Conservation (phyloP, 1,140 invertebrate genomes). For the Periplaneta americana region DNA sequence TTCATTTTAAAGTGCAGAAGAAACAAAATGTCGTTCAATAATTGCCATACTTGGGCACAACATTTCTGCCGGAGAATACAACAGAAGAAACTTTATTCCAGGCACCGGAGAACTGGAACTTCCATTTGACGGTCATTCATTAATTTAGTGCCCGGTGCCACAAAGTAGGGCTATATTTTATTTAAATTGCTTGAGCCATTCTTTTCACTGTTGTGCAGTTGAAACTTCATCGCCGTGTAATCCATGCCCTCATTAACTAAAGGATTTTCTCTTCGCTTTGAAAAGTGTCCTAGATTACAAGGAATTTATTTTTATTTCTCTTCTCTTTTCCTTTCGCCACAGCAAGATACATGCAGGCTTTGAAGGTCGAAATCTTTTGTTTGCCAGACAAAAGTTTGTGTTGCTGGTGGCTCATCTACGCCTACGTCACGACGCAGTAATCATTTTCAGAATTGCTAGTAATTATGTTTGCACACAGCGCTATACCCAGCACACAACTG, state of each 20-base stretch:
- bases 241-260: neutral
- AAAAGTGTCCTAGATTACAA: neutral
- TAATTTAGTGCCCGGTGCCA: neutral
- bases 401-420: too few relatives aligned
- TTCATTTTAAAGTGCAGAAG: too few relatives aligned
- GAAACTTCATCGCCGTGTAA: neutral
- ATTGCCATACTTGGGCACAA: too few relatives aligned
- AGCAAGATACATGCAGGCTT: neutral
- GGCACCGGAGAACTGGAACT: neutral
- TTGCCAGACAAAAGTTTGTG: too few relatives aligned
- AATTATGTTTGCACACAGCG: too few relatives aligned
- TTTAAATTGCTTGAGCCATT: neutral
- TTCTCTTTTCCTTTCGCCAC: neutral
- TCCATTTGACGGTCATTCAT: neutral
- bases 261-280: neutral
- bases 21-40: too few relatives aligned
- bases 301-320: neutral
- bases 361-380: neutral
- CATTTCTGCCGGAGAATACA: too few relatives aligned
- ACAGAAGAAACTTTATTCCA: neutral
- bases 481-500: too few relatives aligned
- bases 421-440: too few relatives aligned
- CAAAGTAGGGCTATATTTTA: neutral
- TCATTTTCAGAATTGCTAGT: too few relatives aligned
- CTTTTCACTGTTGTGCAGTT: neutral